Base-by-base conservation (phyloP, 2,113 vertebrate genomes). In the Nesospiza acunhae region DNA sequence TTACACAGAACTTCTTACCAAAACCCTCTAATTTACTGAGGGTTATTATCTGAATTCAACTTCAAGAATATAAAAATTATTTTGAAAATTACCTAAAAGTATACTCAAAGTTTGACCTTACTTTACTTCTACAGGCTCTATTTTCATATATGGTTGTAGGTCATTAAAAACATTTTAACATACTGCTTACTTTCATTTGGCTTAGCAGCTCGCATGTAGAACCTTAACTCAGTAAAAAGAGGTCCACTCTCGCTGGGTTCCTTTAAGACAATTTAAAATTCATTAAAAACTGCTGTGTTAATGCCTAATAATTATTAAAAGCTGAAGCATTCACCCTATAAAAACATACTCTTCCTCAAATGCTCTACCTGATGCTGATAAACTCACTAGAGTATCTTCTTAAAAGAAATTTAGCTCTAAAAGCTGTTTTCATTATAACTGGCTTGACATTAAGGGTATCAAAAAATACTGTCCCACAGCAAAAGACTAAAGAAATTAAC, bases 181-280 rank as follows among this genome's bases (percentile, higher is more conserved):
- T 60, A 91, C 93, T 81, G 93, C 99, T 98, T 98, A 99, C 99
- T 99, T 97, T 98, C 98, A 72, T 99, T 99, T 75, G 99, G 98
- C 87, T 99, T 99, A 81, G 99, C 99, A 93, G 99, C 99, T 98
- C 99, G 96, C 98, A 99, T 99, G 98, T 99, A 99, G 96, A 99
- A 99, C 97, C 98, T 99, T 90, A 99, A 98, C 97, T 99, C 99
- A 63, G 98, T 99, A 97, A 99, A 99, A 64, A 99, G 98, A 59
- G 99, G 99, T 96, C 99, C 99, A 47, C 99, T 99, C 33, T 99
- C 98, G 96, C 98, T 99, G 72, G 99, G 99, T 91, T 99, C 99
- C 99, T 99, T 94, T 81, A 98, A 97, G 97, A 96, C 69, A 97
- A 49, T 97, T 93, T 89, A 91, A 84, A 91, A 93, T 95, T 89